Evolutionary conservation across 2,113 vertebrate genomes (phyloP).

Genomic region (Pongo pygmaeus): DNA sequence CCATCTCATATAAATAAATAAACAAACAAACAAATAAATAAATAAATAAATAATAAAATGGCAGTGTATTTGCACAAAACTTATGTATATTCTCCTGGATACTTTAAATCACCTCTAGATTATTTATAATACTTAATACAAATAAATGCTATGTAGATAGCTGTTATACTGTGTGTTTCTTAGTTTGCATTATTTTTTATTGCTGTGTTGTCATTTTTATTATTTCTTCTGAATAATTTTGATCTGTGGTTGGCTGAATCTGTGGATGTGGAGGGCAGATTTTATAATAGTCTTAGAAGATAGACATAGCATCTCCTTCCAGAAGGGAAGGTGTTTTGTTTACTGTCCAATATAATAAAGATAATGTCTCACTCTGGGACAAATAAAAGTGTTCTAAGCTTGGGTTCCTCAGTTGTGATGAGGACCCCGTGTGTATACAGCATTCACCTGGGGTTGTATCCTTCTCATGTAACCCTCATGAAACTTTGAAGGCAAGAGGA

Average conservation of each 20-base stretch:
- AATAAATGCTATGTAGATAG: not conserved
- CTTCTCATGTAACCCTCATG: not conserved
- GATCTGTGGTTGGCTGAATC: not conserved
- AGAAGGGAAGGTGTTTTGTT: not conserved
- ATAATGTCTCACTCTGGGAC: not conserved
- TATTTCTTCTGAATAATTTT: not conserved
- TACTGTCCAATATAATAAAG: not conserved
- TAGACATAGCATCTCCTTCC: not conserved
- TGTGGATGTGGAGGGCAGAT: not conserved
- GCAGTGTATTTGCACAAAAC: not conserved
- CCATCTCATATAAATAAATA: too few species aligned
- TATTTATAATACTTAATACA: not conserved
- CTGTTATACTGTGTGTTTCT: not conserved
- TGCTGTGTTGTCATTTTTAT: not conserved
- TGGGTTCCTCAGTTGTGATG: not conserved
- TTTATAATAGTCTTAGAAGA: not conserved
- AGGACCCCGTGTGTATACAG: too few species aligned
- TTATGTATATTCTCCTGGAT: not conserved
- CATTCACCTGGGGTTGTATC: not conserved
- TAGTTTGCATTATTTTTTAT: not conserved
- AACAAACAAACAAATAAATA: too few species aligned
- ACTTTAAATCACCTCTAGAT: not conserved
- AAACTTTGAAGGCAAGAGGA: not conserved
- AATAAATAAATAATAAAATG: not conserved
- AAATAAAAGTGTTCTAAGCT: not conserved